Evolutionary conservation across 1,140 invertebrate species (phyloP), one percentile per base, ranked within the genome.

Genomic region (Zaprionus camerounensis): DNA sequence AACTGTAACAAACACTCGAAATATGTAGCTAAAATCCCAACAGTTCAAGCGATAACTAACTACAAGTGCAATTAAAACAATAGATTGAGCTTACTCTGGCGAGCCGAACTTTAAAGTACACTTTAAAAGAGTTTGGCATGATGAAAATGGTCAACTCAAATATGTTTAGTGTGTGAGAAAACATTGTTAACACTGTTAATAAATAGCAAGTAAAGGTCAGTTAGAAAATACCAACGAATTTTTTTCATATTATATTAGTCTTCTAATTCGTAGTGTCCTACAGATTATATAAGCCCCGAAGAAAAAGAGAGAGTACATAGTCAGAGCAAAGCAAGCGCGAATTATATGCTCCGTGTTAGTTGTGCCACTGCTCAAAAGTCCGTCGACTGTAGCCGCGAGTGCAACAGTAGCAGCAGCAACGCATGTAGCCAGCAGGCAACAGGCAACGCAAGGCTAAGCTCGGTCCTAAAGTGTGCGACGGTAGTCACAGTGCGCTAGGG

Each of bases 341-440:
- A 79, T 87, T 65, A 44, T 80, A 75, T 83, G 80, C 71, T 36
- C 38, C 53, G 51, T 34, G 34, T 75, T 55, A 59, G 70, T 68
- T 77, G 57, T 31, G 62, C 34, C 34, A 2, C 17, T 24, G 36
- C 78, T 81, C 81, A 84, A 78, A 84, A 81, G 71, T 61, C 68
- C 67, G 38, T 62, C 64, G 69, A 65, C 71, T 26, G 56, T 57
- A 34, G 71, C 57, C 74, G 77, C 75, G 86, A 74, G 83, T 77
- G 80, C 80, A 78, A 70, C 74, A 80, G 55, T 49, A 46, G 46
- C 74, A 65, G 49, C 46, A 51, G 46, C 20, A 22, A 20, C 46
- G 5, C 11, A n/a, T 34, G 38, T 5, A 41, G 13, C 38, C 38
- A 41, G 38, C 38, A 41, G 31, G 9, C 31, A 34, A 34, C 31